A percentile compares a stretch with the other conserved stretches of the same genome.
Evolutionary conservation across 2,888 invertebrate species (phyloP).

Genomic region (Sphecodes monilicornis): DNA sequence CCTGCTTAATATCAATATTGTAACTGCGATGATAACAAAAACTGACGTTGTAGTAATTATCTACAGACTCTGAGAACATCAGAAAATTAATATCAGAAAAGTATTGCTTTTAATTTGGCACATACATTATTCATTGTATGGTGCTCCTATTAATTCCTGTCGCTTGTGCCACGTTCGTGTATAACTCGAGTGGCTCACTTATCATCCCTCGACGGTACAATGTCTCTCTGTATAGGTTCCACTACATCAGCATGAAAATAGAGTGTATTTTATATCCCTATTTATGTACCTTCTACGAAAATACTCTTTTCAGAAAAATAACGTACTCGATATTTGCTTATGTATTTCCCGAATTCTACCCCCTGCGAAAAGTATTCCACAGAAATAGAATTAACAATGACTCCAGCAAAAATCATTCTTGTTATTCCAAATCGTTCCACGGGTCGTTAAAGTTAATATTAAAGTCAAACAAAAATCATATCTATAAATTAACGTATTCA

Average conservation of each 20-base stretch:
- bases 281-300: constrained; percentile 58
- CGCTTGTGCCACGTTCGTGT: background rate
- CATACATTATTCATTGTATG: constrained; percentile 35
- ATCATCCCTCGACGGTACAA: constrained; percentile 22
- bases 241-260: constrained; percentile 54
- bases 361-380: background rate
- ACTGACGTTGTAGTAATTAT: constrained; percentile 28
- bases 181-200: background rate
- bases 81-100: constrained; percentile 82
- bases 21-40: constrained; percentile 23
- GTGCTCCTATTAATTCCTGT: background rate
- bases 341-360: constrained; percentile 7
- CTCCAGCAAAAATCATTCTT: background rate
- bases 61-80: constrained; percentile 55
- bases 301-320: constrained; percentile 74
- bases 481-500: background rate
- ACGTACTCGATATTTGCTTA: constrained; percentile 39
- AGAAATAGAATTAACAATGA: background rate
- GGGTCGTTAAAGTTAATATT: background rate
- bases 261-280: constrained; percentile 19
- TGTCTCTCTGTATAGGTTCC: constrained; percentile 40
- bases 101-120: constrained; percentile 70
- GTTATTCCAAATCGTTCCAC: background rate
- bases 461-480: background rate
- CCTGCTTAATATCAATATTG: background rate